Conservation (phyloP, 2,888 invertebrate species). For the Phortica okadai region DNA sequence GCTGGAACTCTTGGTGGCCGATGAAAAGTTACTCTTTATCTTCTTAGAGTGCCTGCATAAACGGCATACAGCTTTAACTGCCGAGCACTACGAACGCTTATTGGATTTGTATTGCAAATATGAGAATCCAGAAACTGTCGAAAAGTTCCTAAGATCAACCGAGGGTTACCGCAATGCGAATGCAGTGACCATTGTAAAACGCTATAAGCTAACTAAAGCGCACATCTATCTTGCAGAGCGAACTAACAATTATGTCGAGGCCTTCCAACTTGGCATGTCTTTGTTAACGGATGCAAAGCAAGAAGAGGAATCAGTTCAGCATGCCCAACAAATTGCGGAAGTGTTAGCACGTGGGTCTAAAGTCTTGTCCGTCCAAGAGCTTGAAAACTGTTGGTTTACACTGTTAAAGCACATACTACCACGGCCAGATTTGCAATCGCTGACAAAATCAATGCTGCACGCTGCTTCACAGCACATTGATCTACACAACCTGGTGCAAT, state of each 20-base stretch:
- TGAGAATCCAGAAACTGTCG: slow-evolving; percentile 77
- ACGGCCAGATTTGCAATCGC: slow-evolving; percentile 74
- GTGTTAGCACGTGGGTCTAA: slow-evolving; percentile 75
- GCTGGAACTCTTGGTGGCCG: slow-evolving; percentile 67
- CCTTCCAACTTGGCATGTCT: slow-evolving; percentile 81
- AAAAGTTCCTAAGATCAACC: slow-evolving; percentile 78
- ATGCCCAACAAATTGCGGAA: slow-evolving; percentile 53
- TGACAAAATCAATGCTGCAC: slow-evolving; percentile 78
- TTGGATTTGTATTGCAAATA: slow-evolving; percentile 81
- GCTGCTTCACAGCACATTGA: slow-evolving; percentile 79
- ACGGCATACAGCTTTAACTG: slow-evolving; percentile 70
- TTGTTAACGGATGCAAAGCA: slow-evolving; percentile 65
- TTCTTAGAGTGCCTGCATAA: slow-evolving; percentile 81
- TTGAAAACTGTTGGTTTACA: slow-evolving; percentile 78
- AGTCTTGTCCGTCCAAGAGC: slow-evolving; percentile 73
- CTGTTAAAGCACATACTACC: slow-evolving; percentile 76
- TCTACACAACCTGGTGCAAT: slow-evolving; percentile 79
- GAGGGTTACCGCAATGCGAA: slow-evolving; percentile 81
- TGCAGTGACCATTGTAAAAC: slow-evolving; percentile 81
- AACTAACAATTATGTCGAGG: slow-evolving; percentile 84
- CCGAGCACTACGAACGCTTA: slow-evolving; percentile 79
- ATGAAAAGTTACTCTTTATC: slow-evolving; percentile 75
- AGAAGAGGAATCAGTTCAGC: slow-evolving; percentile 48
- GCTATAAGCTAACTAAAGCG: slow-evolving; percentile 81
- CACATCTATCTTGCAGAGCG: slow-evolving; percentile 86